These are phyloP conservation scores for Gulo gulo DNA, from an alignment of 2,113 vertebrate genomes.

Conservation along the genomic window DNA sequence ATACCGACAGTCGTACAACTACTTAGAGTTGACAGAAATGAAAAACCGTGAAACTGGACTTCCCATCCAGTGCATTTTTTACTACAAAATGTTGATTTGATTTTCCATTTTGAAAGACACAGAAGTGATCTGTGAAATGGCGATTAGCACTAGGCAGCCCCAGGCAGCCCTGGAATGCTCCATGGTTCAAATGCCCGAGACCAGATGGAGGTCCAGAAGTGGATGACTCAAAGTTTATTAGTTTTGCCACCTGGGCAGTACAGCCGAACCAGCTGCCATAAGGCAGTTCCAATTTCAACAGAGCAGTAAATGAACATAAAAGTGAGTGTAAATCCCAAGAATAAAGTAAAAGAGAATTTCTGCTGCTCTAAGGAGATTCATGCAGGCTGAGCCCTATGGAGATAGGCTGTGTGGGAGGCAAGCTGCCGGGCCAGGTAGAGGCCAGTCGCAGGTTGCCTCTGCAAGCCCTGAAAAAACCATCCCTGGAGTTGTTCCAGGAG, in stretches of 20 bases:
- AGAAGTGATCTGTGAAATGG: slow-evolving; percentile 69
- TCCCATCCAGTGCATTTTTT: slow-evolving; percentile 50
- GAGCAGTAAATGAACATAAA: slow-evolving; percentile 70
- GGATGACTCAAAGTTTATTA: slow-evolving; percentile 76
- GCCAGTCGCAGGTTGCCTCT: neutral
- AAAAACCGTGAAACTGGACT: slow-evolving; percentile 40
- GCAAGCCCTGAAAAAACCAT: neutral
- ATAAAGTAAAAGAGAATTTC: slow-evolving; percentile 30
- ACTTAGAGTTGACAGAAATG: slow-evolving; percentile 26
- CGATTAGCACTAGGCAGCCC: slow-evolving; percentile 70
- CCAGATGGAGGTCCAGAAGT: slow-evolving; percentile 78
- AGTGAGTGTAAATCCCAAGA: slow-evolving; percentile 43
- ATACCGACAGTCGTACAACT: neutral
- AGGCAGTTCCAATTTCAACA: slow-evolving; percentile 70
- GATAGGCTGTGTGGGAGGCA: neutral
- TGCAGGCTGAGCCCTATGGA: neutral
- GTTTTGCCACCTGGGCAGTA: slow-evolving; percentile 75
- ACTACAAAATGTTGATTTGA: slow-evolving; percentile 71
- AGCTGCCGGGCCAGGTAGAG: neutral
- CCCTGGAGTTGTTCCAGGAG: neutral
- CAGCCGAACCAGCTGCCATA: slow-evolving; percentile 69
- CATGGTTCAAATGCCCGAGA: slow-evolving; percentile 70
- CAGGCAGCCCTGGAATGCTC: slow-evolving; percentile 71
- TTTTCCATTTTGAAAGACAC: slow-evolving; percentile 75
- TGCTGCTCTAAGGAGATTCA: neutral